Evolutionary conservation across 2,113 vertebrate species (phyloP).

Genomic region (Podocnemis expansa): DNA sequence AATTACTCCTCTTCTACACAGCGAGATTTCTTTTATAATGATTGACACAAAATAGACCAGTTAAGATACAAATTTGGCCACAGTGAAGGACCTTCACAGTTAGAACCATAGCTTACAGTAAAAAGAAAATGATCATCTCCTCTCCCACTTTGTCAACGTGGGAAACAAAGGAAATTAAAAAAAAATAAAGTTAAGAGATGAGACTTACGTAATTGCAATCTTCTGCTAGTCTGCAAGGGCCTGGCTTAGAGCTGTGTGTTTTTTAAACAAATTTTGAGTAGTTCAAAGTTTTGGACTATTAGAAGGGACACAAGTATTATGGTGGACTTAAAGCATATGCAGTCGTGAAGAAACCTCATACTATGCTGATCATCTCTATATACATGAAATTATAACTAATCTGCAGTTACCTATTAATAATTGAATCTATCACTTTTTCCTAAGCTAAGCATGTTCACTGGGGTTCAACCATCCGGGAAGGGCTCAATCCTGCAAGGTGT

Average conservation of each 20-base stretch:
- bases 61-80: not conserved
- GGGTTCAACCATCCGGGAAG: not conserved
- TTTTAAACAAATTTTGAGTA: not conserved
- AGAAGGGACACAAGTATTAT: not conserved
- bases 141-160: not conserved
- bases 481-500: not conserved
- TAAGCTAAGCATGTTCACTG: fast-evolving
- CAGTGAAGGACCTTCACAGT: not conserved
- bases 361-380: not conserved
- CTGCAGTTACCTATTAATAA: not conserved
- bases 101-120: not conserved
- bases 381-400: not conserved
- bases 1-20: not conserved
- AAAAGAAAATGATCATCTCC: not conserved
- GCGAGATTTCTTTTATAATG: not conserved
- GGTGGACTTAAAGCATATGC: not conserved
- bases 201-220: not conserved
- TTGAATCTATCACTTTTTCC: not conserved
- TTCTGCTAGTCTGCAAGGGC: not conserved
- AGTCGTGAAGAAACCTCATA: not conserved
- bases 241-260: not conserved
- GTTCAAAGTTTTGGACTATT: not conserved
- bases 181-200: not conserved
- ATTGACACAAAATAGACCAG: not conserved
- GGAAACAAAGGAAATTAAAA: not conserved